phyloP scores from a whole-genome alignment of 2,888 invertebrate genomes.

The Hoplodrina blanda region DNA sequence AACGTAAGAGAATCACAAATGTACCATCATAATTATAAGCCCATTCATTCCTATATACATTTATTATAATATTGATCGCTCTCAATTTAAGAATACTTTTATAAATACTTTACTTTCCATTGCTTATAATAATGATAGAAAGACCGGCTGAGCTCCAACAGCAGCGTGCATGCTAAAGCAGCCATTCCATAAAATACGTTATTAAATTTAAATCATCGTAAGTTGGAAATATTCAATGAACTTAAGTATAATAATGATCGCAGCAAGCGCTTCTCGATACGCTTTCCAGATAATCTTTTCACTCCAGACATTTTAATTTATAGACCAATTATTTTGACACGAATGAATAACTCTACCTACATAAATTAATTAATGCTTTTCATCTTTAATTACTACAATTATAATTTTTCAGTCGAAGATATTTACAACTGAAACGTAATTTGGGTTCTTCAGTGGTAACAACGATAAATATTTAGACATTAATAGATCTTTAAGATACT shows the following conservation, averaged over 20 bases:
- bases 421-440: slow-evolving; percentile 48
- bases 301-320: slow-evolving; percentile 50
- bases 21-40: slow-evolving; percentile 80
- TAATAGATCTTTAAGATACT: slow-evolving; percentile 62
- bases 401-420: slow-evolving; percentile 51
- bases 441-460: slow-evolving; percentile 54
- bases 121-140: slow-evolving; percentile 57
- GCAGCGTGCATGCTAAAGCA: slow-evolving; percentile 44
- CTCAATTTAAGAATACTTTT: slow-evolving; percentile 63
- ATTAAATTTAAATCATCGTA: slow-evolving; percentile 42
- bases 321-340: slow-evolving; percentile 62
- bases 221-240: slow-evolving; percentile 43
- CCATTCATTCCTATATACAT: slow-evolving; percentile 83
- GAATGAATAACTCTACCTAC: slow-evolving; percentile 54
- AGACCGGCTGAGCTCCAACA: slow-evolving; percentile 36
- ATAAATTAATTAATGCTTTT: slow-evolving; percentile 41
- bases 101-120: slow-evolving; percentile 59
- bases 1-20: slow-evolving; percentile 82
- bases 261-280: slow-evolving; percentile 50
- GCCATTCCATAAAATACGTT: slow-evolving; percentile 34
- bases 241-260: slow-evolving; percentile 30
- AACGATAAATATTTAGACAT: slow-evolving; percentile 62
- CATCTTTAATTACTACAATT: slow-evolving; percentile 35
- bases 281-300: slow-evolving; percentile 40
- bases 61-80: slow-evolving; percentile 74